phyloP scores from a whole-genome alignment of 2,888 invertebrate species.

The Trissolcus japonicus region DNA sequence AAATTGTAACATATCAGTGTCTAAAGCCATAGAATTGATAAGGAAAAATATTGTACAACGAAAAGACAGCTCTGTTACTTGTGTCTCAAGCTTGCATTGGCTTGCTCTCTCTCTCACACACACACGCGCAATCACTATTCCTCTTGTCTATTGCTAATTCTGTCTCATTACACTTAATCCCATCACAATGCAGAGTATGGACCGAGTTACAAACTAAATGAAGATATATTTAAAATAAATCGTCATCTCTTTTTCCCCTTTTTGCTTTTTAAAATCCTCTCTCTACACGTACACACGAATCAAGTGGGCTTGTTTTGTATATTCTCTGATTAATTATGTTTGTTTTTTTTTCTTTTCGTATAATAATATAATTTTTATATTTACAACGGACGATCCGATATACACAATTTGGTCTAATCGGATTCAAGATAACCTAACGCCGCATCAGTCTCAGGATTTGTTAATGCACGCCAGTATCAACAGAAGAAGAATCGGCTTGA shows the following conservation, averaged over 20 bases:
- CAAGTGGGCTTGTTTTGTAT: background rate
- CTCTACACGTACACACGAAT: too few species aligned
- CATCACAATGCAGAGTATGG: slow-evolving; percentile 67
- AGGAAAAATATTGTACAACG: slow-evolving; percentile 74
- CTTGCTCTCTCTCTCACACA: slow-evolving; percentile 31
- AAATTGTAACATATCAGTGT: slow-evolving; percentile 74
- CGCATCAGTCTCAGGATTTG: slow-evolving; percentile 46
- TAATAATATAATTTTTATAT: slow-evolving; percentile 59
- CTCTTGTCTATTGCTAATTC: slow-evolving; percentile 61
- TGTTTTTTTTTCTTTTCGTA: slow-evolving; percentile 46
- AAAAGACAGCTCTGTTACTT: slow-evolving; percentile 65
- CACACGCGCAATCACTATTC: too few species aligned
- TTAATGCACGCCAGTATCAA: slow-evolving; percentile 12
- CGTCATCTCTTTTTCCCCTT: slow-evolving; percentile 2
- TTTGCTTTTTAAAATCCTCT: too few species aligned
- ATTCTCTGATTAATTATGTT: background rate
- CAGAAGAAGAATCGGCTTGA: background rate
- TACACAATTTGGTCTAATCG: slow-evolving; percentile 9
- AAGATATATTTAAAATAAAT: slow-evolving; percentile 35
- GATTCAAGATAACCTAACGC: slow-evolving; percentile 20
- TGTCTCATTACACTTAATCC: slow-evolving; percentile 71
- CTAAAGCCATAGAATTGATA: slow-evolving; percentile 72
- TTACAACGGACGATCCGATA: slow-evolving; percentile 66
- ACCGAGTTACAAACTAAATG: slow-evolving; percentile 64
- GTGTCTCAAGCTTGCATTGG: slow-evolving; percentile 43